These are phyloP conservation scores for Drosophila albomicans DNA, from an alignment of 1,140 invertebrate genomes.

Conservation along the genomic window DNA sequence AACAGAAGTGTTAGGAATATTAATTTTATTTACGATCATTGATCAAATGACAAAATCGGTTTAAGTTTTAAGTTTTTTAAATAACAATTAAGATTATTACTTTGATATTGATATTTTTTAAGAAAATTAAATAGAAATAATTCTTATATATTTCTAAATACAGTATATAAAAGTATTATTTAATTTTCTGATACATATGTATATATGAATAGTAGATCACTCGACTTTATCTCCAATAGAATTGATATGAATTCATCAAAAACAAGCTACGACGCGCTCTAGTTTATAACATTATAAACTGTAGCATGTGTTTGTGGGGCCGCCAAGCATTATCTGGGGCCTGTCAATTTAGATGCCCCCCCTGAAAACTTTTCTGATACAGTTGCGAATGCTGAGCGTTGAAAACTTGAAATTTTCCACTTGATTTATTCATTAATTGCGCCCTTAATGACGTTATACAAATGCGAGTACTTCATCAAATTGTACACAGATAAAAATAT, in stretches of 20 bases:
- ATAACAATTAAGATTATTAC: too few species aligned
- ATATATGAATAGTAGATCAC: not conserved
- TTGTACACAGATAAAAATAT: constrained; percentile 13
- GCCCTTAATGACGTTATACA: constrained; percentile 38
- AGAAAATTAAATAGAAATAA: too few species aligned
- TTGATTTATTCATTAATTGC: constrained; percentile 61
- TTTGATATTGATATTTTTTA: too few species aligned
- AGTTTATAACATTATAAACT: constrained; percentile 1
- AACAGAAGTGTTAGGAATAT: too few species aligned
- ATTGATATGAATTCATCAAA: not conserved
- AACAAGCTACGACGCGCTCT: constrained; percentile 7
- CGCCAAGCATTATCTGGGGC: constrained; percentile 16
- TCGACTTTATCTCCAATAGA: not conserved
- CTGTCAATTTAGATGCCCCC: constrained; percentile 17
- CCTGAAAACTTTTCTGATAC: constrained; percentile 5
- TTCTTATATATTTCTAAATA: too few species aligned
- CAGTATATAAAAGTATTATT: too few species aligned
- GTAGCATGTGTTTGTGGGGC: not conserved
- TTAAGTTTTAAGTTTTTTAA: too few species aligned
- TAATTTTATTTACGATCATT: too few species aligned
- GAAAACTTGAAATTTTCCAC: constrained; percentile 65
- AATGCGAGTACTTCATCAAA: not conserved
- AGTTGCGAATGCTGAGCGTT: constrained; percentile 33
- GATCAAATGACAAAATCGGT: too few species aligned
- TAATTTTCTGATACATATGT: not conserved